Base-by-base conservation (phyloP, 2,113 vertebrate species). In the Scortum barcoo region DNA sequence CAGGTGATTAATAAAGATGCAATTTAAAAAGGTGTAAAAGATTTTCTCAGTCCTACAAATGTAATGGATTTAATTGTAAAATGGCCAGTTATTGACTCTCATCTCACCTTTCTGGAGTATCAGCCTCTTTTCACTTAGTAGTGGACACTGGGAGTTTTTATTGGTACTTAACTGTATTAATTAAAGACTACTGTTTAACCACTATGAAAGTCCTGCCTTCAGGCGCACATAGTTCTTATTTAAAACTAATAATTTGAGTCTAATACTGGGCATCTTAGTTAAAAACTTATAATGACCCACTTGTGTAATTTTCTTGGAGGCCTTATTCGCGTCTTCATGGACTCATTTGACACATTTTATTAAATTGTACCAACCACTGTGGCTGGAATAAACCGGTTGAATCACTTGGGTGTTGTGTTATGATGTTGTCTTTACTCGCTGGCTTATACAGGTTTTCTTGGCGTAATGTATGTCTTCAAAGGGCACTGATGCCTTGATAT, bases 181-280 rank as follows among this genome's bases (percentile, higher is more conserved):
- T 93, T 92, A 88, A 82, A 65, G 19, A 57, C 73, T 28, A 73
- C 69, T 20, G 24, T 38, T 85, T 90, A 83, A 88, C 70, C 89
- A 91, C 84, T 84, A 67, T 87, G 26, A 76, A 72, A 77, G 38
- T 6, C 22, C 16, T 60, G 80, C 89, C 93, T 83, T 77, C 50
- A 38, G 91, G 93, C 91, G 1, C 62, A 33, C 56, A 30, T 63
- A 62, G 53, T 48, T 85, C 67, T 90, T 89, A 95, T 85, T 93
- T 88, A 91, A 93, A 85, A 89, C 28, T 36, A 36, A 3, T 84
- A 51, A 72, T 80, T 72, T 42, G 38, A 67, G 44, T 12, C 36
- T 62, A 24, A 63, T 72, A 36, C 65, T 57, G 81, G 67, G 83
- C 60, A 53, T 83, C 57, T 83, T 75, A 62, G 69, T 67, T 76